Evolutionary conservation across 2,797 vertebrate species (phyloP), one percentile per base, ranked within the genome.

Genomic region (Hafferia zeledoni): DNA sequence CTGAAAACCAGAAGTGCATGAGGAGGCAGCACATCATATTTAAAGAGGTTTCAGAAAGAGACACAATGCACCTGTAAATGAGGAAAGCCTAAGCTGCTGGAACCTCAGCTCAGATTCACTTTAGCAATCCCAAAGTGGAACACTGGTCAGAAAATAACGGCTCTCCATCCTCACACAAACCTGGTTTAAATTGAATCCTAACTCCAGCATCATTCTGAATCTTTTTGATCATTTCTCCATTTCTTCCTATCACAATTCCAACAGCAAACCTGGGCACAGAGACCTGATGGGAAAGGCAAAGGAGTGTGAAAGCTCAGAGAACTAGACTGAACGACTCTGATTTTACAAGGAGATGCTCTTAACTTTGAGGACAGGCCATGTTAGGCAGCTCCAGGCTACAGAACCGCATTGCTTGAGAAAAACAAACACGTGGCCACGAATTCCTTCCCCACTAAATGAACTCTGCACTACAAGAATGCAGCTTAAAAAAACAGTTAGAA

Each of bases 141-240:
- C 65, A 64, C 72, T 83, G 87, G 69, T 61, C 56, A 72, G 85
- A 93, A 89, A 79, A 52, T 39, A 91, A 88, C 1, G 3, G 59
- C 95, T 94, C 76, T 94, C 83, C 89, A 87, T 79, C 93, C 91
- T 92, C 79, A 82, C 78, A 97, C 98, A 95, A 81, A 99, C 99
- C 99, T 99, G 99, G 99, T 96, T 99, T 99, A 95, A 99, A 99
- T 97, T 99, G 99, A 97, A 99, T 99, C 98, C 99, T 98, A 97
- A 99, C 99, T 15, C 99, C 99, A 11, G 99, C 99, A 87, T 99
- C 99, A 17, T 99, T 99, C 97, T 99, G 99, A 97, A 99, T 99
- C 98, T 99, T 99, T 97, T 99, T 99, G 95, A 99, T 99, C 99
- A 99, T 99, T 93, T 99, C 99, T 33, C 99, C 99, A 5, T 99